These are phyloP conservation scores for Choloepus didactylus DNA, from an alignment of 2,797 vertebrate species.

Conservation along the genomic window DNA sequence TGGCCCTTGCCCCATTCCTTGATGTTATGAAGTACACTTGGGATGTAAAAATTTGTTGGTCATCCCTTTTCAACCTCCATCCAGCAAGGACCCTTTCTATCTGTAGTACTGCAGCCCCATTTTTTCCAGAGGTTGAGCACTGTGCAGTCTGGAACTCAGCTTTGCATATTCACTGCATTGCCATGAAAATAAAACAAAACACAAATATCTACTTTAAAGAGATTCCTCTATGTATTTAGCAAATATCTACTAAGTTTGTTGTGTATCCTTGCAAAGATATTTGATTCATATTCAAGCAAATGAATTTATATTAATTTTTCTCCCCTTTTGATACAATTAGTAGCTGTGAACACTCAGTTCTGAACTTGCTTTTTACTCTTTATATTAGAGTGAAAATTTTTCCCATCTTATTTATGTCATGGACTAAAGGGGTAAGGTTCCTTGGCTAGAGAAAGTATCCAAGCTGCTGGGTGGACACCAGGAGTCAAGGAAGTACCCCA, in stretches of 20 bases:
- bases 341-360: neutral
- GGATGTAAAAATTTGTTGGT: neutral
- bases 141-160: neutral
- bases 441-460: neutral
- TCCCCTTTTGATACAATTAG: neutral
- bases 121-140: neutral
- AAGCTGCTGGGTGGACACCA: neutral
- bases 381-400: neutral
- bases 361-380: neutral
- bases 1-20: neutral
- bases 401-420: neutral
- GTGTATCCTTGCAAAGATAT: neutral
- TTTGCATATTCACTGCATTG: neutral
- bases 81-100: neutral
- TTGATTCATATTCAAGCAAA: neutral
- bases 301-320: neutral
- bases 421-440: neutral
- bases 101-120: neutral
- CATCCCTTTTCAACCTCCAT: neutral
- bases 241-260: neutral
- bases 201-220: neutral
- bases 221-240: neutral
- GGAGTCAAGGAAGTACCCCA: neutral
- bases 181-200: neutral
- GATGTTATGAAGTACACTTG: neutral